Percentiles rank a stretch among this genome's conserved stretches.
These are phyloP conservation scores for Periophthalmus magnuspinnatus DNA, from an alignment of 2,797 vertebrate genomes.

Conservation along the genomic window DNA sequence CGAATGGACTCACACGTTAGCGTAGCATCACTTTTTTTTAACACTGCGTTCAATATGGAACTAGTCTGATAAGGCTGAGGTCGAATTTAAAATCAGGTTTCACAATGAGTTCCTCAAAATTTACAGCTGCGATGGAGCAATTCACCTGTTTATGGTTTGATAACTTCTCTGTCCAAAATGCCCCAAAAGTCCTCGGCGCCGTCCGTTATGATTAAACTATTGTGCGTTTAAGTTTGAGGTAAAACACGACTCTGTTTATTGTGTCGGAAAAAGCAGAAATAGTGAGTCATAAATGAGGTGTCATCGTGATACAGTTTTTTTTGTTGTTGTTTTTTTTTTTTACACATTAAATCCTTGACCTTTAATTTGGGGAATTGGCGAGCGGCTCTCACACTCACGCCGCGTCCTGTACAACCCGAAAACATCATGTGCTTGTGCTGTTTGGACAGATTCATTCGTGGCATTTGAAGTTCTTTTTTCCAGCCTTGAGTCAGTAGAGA, in stretches of 20 bases:
- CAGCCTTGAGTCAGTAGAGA: not conserved
- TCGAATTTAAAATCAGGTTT: not conserved
- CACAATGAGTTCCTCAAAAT: constrained; percentile 26
- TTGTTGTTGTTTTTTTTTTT: too few relatives aligned
- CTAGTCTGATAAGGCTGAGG: not conserved
- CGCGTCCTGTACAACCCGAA: not conserved
- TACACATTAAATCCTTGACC: constrained; percentile 4
- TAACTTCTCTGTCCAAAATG: not conserved
- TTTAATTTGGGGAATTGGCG: constrained; percentile 13
- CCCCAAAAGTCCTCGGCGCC: not conserved
- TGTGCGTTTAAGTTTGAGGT: constrained; percentile 21
- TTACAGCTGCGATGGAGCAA: not conserved
- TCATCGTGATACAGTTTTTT: not conserved
- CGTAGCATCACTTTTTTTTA: too few relatives aligned
- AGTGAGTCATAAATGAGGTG: constrained; percentile 17
- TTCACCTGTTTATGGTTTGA: not conserved
- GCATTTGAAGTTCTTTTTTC: too few relatives aligned
- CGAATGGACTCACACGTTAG: too few relatives aligned
- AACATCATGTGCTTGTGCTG: not conserved
- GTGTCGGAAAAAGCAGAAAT: constrained; percentile 50
- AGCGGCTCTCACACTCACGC: not conserved
- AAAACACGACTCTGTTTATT: constrained; percentile 44
- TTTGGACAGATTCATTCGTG: too few relatives aligned
- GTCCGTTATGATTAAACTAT: not conserved
- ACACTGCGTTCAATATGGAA: not conserved